phyloP scores from a whole-genome alignment of 2,113 vertebrate species.

The Eclectus roratus region DNA sequence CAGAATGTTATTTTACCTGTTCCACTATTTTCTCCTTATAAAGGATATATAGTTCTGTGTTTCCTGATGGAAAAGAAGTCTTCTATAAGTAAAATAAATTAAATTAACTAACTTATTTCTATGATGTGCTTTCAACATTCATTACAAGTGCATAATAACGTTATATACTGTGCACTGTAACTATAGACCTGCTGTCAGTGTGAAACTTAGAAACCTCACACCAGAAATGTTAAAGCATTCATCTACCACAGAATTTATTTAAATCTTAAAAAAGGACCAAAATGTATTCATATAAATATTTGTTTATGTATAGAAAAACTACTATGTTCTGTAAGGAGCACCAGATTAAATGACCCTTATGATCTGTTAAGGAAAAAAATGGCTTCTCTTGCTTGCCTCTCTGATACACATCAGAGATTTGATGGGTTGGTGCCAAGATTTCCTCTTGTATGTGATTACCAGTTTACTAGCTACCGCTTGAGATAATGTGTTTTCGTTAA shows the following conservation, averaged over 20 bases:
- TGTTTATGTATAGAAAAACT: neutral
- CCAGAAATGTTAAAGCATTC: neutral
- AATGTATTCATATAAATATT: neutral
- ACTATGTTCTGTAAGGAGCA: neutral
- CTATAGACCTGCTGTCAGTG: neutral
- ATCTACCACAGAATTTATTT: constrained; percentile 16
- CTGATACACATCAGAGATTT: neutral
- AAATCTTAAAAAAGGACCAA: neutral
- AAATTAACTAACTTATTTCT: neutral
- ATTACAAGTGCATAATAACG: neutral
- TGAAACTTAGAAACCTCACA: neutral
- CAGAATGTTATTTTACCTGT: neutral
- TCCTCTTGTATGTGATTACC: neutral
- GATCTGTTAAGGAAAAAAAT: neutral
- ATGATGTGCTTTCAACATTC: neutral
- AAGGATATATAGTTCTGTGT: neutral
- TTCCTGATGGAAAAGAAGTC: neutral
- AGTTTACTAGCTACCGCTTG: neutral
- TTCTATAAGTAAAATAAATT: neutral
- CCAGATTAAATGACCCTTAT: neutral
- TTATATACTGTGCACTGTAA: neutral
- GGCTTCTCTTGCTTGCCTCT: neutral
- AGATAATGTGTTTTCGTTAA: neutral
- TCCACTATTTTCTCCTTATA: neutral
- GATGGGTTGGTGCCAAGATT: neutral